Evolutionary conservation across 2,113 vertebrate species (phyloP).

Genomic region (Hippolais icterina): DNA sequence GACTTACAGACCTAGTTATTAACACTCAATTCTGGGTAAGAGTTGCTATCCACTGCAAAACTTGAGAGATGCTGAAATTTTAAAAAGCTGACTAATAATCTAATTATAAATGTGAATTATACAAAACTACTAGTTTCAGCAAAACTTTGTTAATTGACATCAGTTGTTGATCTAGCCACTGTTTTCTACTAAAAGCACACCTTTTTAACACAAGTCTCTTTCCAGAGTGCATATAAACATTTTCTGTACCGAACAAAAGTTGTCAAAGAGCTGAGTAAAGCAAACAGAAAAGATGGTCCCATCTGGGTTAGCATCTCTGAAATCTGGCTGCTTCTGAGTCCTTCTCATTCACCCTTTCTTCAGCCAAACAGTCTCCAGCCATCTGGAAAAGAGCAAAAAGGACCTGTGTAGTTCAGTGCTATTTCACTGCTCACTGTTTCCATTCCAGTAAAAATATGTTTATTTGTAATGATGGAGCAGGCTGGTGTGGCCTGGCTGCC

Average conservation of each 20-base stretch:
- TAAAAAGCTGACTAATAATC: not conserved
- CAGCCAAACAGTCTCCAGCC: not conserved
- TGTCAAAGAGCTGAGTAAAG: not conserved
- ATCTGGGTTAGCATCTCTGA: not conserved
- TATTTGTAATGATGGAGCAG: not conserved
- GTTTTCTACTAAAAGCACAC: not conserved
- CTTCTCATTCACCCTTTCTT: not conserved
- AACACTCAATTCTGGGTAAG: not conserved
- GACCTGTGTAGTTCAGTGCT: not conserved
- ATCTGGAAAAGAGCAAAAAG: not conserved
- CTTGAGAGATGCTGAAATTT: not conserved
- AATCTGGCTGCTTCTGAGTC: not conserved
- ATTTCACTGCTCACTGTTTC: not conserved
- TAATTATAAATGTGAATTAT: not conserved
- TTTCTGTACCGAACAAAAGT: not conserved
- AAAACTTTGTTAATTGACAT: not conserved
- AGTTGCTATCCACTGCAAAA: not conserved
- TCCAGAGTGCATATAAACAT: not conserved
- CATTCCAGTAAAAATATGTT: not conserved
- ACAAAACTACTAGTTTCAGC: not conserved
- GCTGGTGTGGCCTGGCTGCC: not conserved
- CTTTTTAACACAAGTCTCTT: not conserved
- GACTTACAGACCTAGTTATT: not conserved
- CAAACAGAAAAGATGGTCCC: not conserved
- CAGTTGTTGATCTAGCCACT: not conserved